Percentiles rank a stretch among this genome's conserved stretches.
Evolutionary conservation across 2,113 vertebrate genomes (phyloP).

Genomic region (Saccopteryx bilineata): DNA sequence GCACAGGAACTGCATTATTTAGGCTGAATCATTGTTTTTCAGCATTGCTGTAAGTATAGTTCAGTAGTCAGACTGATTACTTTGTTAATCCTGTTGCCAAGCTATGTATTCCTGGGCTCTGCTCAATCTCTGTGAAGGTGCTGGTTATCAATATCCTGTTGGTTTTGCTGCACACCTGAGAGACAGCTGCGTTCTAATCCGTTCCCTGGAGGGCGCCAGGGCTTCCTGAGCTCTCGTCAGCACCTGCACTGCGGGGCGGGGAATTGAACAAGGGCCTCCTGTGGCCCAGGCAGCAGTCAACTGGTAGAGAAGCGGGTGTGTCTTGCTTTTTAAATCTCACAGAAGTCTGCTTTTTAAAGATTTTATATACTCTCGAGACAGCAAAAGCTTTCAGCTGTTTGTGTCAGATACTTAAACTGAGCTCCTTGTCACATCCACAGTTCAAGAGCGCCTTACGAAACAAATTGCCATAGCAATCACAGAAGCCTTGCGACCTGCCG

Average conservation of each 20-base stretch:
- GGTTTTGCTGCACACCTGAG: background rate
- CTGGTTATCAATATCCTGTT: background rate
- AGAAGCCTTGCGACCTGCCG: constrained; percentile 95
- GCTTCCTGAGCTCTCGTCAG: background rate
- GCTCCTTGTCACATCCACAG: constrained; percentile 84
- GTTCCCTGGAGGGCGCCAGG: background rate
- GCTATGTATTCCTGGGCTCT: background rate
- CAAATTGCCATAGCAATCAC: constrained; percentile 98
- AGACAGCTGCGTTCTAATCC: background rate
- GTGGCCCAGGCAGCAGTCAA: background rate
- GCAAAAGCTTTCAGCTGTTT: background rate
- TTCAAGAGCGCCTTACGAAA: constrained; percentile 98
- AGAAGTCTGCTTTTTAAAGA: constrained; percentile 45
- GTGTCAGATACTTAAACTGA: background rate
- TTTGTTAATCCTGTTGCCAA: background rate
- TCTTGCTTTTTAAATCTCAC: background rate
- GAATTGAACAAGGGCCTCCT: too few relatives aligned
- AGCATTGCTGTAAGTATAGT: background rate
- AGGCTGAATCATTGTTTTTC: constrained; percentile 24
- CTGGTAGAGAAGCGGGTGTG: background rate
- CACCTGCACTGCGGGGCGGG: background rate
- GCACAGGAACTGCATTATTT: background rate
- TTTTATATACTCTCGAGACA: background rate
- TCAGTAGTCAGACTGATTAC: background rate
- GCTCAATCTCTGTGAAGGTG: background rate